Percentiles rank a stretch among this genome's conserved stretches.
Evolutionary conservation across 2,888 invertebrate genomes (phyloP).

Genomic region (Choristoneura rosaceana): DNA sequence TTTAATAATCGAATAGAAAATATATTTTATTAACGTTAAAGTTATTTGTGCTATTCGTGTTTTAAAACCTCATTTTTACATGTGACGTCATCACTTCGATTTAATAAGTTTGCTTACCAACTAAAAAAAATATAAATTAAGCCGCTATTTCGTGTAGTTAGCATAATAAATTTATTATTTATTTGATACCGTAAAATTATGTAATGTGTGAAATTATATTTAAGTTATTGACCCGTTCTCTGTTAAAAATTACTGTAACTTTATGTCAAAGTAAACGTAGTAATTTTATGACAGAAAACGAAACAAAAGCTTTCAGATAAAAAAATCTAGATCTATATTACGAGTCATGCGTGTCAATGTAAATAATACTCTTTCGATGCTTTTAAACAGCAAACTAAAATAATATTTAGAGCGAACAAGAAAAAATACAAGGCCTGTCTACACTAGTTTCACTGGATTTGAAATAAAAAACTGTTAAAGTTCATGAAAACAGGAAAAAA

Average conservation of each 20-base stretch:
- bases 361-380: background rate
- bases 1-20: background rate
- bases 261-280: background rate
- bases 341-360: background rate
- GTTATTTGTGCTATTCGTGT: conserved; percentile 36
- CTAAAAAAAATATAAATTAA: conserved; percentile 38
- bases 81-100: conserved; percentile 31
- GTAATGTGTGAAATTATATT: conserved; percentile 7
- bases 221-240: background rate
- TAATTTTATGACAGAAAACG: background rate
- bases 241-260: background rate
- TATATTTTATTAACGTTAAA: conserved; percentile 6
- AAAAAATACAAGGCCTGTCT: background rate
- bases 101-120: conserved; percentile 30
- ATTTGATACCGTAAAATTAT: conserved; percentile 11
- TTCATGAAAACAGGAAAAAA: background rate
- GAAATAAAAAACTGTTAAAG: no score
- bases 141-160: conserved; percentile 35
- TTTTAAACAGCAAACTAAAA: background rate
- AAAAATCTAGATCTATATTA: background rate
- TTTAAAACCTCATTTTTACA: conserved; percentile 17
- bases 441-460: no score
- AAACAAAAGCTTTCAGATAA: background rate
- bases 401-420: background rate
- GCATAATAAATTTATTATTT: conserved; percentile 17